Conservation (phyloP, 1,140 invertebrate genomes). For the Notospermus geniculatus region DNA sequence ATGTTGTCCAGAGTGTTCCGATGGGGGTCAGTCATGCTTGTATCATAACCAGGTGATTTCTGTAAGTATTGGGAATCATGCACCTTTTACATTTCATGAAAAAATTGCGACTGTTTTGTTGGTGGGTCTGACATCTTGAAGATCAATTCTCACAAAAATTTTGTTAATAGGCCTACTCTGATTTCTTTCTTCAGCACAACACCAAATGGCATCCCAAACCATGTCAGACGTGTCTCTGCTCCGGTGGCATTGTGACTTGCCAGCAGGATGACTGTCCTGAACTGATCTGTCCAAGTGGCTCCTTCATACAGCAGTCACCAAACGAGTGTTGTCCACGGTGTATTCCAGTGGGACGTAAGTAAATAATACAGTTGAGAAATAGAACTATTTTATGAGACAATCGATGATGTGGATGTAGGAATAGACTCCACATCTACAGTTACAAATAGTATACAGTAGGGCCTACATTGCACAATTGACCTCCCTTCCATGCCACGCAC, state of each 20-base stretch:
- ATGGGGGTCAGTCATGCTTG: conserved; percentile 24
- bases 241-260: conserved; percentile 33
- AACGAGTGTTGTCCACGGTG: conserved; percentile 43
- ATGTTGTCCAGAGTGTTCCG: conserved; percentile 34
- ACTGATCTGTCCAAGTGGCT: conserved; percentile 33
- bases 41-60: conserved; percentile 28
- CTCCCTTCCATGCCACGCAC: too few species aligned
- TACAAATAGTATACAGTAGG: too few species aligned
- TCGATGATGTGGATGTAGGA: too few species aligned
- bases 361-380: too few species aligned
- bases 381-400: too few species aligned
- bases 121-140: too few species aligned
- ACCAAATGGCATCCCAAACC: conserved; percentile 36
- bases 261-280: conserved; percentile 27
- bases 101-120: too few species aligned
- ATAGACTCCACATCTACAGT: too few species aligned
- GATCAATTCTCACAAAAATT: too few species aligned
- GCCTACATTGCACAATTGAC: too few species aligned
- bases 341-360: conserved; percentile 42
- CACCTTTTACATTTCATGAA: too few species aligned
- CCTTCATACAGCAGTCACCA: conserved; percentile 32
- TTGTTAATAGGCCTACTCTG: too few species aligned
- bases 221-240: conserved; percentile 37
- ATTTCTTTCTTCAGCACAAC: conserved; percentile 34
- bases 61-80: conserved; percentile 20